Base-by-base conservation (phyloP, 1,140 invertebrate species). In the Calliphora vicina region DNA sequence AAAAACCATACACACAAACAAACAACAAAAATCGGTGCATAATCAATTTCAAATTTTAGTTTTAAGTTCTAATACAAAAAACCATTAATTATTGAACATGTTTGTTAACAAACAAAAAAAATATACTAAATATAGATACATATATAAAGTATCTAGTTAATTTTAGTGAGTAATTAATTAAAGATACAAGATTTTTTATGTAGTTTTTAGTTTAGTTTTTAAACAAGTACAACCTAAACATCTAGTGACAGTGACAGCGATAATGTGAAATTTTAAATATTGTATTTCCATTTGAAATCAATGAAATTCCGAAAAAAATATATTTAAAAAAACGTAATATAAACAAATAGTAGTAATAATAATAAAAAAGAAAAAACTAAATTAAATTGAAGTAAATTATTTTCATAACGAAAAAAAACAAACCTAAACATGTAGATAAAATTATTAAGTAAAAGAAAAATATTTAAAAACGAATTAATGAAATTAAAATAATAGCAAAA, bases 21-120 rank as follows among this genome's bases (percentile, higher is more conserved):
- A 17, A 15, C 17, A 67, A 26, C 27, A 82, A 20, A 81, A 72
- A 67, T 81, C 29, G 45, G 76, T 80, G 74, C 82, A 80, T 83
- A 76, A 83, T 83, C 80, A 80, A 76, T 67, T 67, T 0, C 15
- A 67, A 67, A 67, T 23, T 67, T 67, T 67, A 67, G 61, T n/a
- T 67, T 20, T 67, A 67, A 67, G 61, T 67, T 67, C 12, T 57
- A 10, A 57, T 50, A 67, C n/a, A n/a, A n/a, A n/a, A n/a, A n/a
- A n/a, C n/a, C n/a, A n/a, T n/a, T n/a, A n/a, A n/a, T n/a, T n/a
- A n/a, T n/a, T n/a, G n/a, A n/a, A n/a, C n/a, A n/a, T n/a, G n/a
- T n/a, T n/a, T n/a, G n/a, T n/a, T n/a, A n/a, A n/a, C n/a, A n/a
- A n/a, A 67, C 57, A 67, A 67, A 20, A 67, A 67, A 67, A 20